Evolutionary conservation across 2,113 vertebrate genomes (phyloP).

Genomic region (Eidolon helvum): DNA sequence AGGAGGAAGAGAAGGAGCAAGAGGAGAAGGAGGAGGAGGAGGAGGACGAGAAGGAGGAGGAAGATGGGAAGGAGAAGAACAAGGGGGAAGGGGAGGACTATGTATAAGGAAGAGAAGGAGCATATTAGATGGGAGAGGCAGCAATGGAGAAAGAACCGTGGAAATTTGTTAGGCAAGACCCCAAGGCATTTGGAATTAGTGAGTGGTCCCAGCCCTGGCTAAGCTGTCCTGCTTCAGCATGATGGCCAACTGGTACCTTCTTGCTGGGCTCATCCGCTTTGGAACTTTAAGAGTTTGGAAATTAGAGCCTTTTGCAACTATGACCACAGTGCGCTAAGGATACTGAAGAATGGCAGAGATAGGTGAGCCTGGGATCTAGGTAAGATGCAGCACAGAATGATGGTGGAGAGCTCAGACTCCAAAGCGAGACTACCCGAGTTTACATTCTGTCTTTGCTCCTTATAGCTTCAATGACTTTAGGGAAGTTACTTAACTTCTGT

Average conservation of each 20-base stretch:
- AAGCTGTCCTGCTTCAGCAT: neutral
- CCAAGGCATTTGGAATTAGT: neutral
- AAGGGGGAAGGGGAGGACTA: neutral
- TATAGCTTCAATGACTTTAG: neutral
- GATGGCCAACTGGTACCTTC: neutral
- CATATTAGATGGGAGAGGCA: neutral
- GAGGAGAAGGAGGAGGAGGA: neutral
- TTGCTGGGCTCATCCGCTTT: neutral
- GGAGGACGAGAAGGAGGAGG: neutral
- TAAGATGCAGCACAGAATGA: neutral
- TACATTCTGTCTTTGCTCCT: neutral
- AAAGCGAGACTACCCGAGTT: neutral
- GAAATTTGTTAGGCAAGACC: neutral
- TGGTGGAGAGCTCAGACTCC: neutral
- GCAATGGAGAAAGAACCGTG: neutral
- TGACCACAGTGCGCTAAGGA: neutral
- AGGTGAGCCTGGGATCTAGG: neutral
- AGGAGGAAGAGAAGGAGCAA: neutral
- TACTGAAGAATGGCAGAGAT: neutral
- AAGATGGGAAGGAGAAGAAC: no score
- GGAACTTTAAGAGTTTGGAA: neutral
- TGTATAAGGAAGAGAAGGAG: neutral
- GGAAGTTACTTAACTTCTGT: neutral
- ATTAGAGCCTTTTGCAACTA: neutral
- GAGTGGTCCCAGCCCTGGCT: neutral